A percentile compares a stretch with the other conserved stretches of the same genome.
Evolutionary conservation across 1,140 invertebrate genomes (phyloP).

Genomic region (Rhizoglyphus robini): DNA sequence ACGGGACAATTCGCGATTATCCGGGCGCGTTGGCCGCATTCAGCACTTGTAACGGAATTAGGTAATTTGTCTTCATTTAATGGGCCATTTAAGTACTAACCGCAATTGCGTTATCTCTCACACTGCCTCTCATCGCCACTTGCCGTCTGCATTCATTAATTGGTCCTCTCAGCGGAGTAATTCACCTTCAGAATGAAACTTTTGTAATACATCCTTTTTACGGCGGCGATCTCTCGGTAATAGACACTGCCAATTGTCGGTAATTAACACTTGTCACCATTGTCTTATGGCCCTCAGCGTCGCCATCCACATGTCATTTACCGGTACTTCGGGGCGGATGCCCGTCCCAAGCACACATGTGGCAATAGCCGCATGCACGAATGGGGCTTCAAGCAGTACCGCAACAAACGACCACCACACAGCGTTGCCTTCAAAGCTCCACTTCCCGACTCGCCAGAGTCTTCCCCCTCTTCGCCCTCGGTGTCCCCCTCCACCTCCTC

Average conservation of each 20-base stretch:
- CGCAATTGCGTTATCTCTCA: not conserved
- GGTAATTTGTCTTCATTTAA: conserved; percentile 28
- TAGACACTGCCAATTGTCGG: not conserved
- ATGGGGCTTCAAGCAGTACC: conserved; percentile 42
- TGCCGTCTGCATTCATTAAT: not conserved
- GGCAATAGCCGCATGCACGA: conserved; percentile 61
- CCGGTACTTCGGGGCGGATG: conserved; percentile 57
- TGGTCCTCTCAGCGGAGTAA: conserved; percentile 55
- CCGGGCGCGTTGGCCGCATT: conserved; percentile 89
- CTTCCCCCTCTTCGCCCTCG: not conserved
- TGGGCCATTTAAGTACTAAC: not conserved
- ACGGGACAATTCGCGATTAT: conserved; percentile 84
- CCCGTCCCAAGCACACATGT: conserved; percentile 59
- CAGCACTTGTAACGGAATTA: conserved; percentile 87
- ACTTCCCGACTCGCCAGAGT: not conserved
- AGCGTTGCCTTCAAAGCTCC: conserved; percentile 3
- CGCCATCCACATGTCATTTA: conserved; percentile 93
- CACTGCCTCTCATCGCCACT: not conserved
- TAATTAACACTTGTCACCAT: not conserved
- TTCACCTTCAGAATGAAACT: conserved; percentile 89
- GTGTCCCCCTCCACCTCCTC: not conserved
- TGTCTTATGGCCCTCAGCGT: conserved; percentile 45
- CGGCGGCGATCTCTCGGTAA: conserved; percentile 86
- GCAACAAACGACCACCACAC: conserved; percentile 26
- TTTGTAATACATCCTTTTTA: conserved; percentile 91